A percentile compares a stretch with the other conserved stretches of the same genome.
Conservation (phyloP, 92 coral and sea anemone species). For the Isaurus tuberculatus region DNA sequence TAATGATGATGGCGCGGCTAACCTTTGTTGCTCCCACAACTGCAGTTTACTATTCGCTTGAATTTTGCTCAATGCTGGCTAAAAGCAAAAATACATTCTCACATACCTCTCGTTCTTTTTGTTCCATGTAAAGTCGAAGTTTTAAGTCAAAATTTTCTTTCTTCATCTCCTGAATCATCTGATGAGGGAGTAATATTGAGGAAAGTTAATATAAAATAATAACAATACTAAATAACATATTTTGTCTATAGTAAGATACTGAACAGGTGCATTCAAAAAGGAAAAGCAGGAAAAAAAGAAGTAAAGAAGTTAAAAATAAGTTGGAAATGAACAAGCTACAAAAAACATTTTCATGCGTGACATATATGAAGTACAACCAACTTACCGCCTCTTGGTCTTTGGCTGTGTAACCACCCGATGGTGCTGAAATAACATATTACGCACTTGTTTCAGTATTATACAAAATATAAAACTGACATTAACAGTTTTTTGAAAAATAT, state of each 20-base stretch:
- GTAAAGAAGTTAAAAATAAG: no score
- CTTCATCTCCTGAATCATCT: conserved; percentile 96
- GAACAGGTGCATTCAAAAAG: no score
- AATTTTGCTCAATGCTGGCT: not conserved
- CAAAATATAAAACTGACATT: no score
- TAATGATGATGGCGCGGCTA: not conserved
- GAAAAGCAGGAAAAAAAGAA: no score
- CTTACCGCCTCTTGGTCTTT: conserved; percentile 98
- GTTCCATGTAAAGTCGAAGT: conserved; percentile 95
- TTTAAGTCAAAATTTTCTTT: conserved; percentile 98
- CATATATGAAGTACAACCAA: conserved; percentile 9
- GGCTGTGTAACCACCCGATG: conserved; percentile 84
- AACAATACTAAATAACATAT: no score
- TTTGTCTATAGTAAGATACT: no score
- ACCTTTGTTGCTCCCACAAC: no score
- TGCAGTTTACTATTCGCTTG: no score
- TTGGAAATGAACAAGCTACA: no score
- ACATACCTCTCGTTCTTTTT: conserved; percentile 95
- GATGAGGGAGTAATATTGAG: not conserved
- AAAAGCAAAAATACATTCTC: no score
- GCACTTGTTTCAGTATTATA: not conserved
- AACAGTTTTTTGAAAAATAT: no score
- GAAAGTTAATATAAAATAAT: no score
- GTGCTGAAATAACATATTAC: conserved; percentile 50
- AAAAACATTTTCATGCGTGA: not conserved